phyloP scores from a whole-genome alignment of 2,113 vertebrate species.

The Clupea harengus region DNA sequence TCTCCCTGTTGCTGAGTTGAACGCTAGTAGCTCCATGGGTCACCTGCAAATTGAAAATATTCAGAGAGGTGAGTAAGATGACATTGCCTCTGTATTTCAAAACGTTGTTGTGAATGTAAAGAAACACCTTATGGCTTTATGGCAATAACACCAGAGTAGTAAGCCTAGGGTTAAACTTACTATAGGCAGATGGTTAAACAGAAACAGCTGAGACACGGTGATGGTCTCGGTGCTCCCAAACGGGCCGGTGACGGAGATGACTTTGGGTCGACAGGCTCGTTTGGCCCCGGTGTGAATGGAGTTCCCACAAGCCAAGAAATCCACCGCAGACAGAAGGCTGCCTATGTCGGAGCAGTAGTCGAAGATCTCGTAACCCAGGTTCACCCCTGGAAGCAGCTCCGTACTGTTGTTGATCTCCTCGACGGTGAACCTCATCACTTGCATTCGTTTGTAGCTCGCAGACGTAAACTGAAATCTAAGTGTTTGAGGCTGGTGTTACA shows the following conservation, averaged over 20 bases:
- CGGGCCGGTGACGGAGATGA: constrained; percentile 60
- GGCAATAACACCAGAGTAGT: too few relatives aligned
- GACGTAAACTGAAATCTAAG: constrained; percentile 23
- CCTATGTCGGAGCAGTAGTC: constrained; percentile 56
- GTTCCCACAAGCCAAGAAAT: constrained; percentile 7
- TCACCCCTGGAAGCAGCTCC: constrained; percentile 61
- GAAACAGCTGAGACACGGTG: constrained; percentile 51
- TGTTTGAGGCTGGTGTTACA: background rate
- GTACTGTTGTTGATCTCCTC: constrained; percentile 74
- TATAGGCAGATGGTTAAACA: constrained; percentile 62
- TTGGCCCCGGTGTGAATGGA: background rate
- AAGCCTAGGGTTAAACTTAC: constrained; percentile 46
- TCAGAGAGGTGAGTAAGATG: too few relatives aligned
- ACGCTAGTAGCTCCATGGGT: constrained; percentile 33
- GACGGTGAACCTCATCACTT: constrained; percentile 61
- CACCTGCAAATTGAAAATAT: constrained; percentile 28
- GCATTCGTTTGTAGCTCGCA: constrained; percentile 59
- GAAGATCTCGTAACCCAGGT: constrained; percentile 62
- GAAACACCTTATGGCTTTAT: too few relatives aligned
- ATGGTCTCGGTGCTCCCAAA: constrained; percentile 42
- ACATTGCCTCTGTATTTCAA: too few relatives aligned
- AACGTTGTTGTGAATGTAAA: too few relatives aligned
- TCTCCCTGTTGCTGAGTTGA: constrained; percentile 36
- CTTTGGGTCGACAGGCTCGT: constrained; percentile 39
- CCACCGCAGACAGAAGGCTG: constrained; percentile 51